Evolutionary conservation across 1,140 invertebrate species (phyloP), one percentile per base, ranked within the genome.

Genomic region (Drosophila ananassae): DNA sequence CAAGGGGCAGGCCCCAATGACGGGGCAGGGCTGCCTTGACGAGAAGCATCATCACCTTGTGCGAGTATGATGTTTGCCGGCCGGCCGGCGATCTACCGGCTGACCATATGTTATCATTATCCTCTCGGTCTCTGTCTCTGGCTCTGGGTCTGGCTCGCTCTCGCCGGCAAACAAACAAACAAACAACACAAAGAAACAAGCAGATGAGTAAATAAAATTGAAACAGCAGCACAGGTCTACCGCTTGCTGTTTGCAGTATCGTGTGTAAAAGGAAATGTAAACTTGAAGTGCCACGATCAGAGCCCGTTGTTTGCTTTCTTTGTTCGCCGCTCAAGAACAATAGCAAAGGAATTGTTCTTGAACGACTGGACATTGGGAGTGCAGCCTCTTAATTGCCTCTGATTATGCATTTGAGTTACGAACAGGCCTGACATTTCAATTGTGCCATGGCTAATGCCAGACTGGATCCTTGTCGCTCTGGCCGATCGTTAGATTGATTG

Each of bases 401-500:
- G 83, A 83, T 79, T 89, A 85, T 89, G 63, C 66, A 68, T 62
- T 59, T 85, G 82, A 69, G 51, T 82, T 81, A 78, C 80, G 60
- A 50, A 55, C 52, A 48, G 47, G 56, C 68, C 78, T 78, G 78
- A 82, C 78, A 76, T 63, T 59, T 77, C 76, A 89, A 89, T 83
- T 89, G 71, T 89, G 58, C 73, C 66, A 73, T 73, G 6, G 13
- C 62, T 44, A 21, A 17, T 44, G 41, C 13, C 63, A n/a, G 34
- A 41, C 39, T 21, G 50, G 17, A 69, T 69, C 66, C 66, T 69
- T 56, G 48, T 84, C 68, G 79, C 59, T 62, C 58, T 63, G 59
- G 34, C 39, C 39, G 66, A 34, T 77, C 64, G 54, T 68, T 80
- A 69, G 41, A 61, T 68, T 60, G 32, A 60, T 59, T 53, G 57